A percentile compares a stretch with the other conserved stretches of the same genome.
These are phyloP conservation scores for Papilio polyxenes DNA, from an alignment of 1,140 invertebrate species.

Conservation along the genomic window DNA sequence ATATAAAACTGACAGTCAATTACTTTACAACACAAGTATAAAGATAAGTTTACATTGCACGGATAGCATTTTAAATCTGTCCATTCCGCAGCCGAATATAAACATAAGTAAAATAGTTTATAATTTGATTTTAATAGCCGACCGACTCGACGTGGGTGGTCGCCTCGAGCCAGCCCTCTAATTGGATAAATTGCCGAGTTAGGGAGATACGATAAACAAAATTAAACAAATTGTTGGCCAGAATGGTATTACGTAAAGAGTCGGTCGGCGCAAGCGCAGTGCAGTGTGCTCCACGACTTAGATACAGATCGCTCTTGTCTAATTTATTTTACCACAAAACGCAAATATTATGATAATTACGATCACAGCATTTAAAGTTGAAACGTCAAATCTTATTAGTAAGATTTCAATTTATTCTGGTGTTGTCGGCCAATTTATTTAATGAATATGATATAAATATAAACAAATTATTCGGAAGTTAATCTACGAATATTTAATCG, in stretches of 20 bases:
- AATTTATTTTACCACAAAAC: conserved; percentile 16
- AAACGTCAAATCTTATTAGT: neutral
- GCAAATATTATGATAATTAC: conserved; percentile 18
- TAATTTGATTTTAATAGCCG: conserved; percentile 76
- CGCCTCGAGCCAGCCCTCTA: conserved; percentile 62
- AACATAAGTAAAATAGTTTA: conserved; percentile 74
- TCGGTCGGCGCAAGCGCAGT: neutral
- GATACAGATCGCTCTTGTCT: conserved; percentile 9
- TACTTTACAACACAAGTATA: conserved; percentile 34
- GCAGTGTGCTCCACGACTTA: neutral
- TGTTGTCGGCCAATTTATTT: neutral
- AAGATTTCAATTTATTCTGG: neutral
- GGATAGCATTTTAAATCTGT: conserved; percentile 49
- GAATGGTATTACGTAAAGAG: conserved; percentile 48
- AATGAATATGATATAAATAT: neutral
- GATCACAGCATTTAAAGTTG: neutral
- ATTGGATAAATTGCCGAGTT: conserved; percentile 77
- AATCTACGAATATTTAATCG: neutral
- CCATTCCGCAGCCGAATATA: conserved; percentile 63
- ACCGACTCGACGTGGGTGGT: conserved; percentile 68
- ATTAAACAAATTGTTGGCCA: conserved; percentile 73
- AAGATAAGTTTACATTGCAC: conserved; percentile 3
- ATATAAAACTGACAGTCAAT: conserved; percentile 8
- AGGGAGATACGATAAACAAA: conserved; percentile 73
- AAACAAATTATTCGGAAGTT: neutral